Percentiles rank a stretch among this genome's conserved stretches.
These are phyloP conservation scores for Lacanobia wlatinum DNA, from an alignment of 2,888 invertebrate genomes.

Conservation along the genomic window DNA sequence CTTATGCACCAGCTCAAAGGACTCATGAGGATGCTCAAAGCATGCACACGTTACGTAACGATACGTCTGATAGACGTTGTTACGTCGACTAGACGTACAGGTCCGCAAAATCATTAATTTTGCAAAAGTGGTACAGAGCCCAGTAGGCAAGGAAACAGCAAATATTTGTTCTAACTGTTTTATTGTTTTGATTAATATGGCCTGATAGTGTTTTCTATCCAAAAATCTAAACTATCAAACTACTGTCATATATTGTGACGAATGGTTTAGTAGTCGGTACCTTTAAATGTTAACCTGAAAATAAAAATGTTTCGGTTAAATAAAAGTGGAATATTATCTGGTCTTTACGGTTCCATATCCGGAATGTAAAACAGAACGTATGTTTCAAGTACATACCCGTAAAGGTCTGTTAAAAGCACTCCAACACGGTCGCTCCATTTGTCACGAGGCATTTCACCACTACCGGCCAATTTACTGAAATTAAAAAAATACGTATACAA, in stretches of 20 bases:
- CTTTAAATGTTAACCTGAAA: not conserved
- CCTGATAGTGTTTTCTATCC: not conserved
- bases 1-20: slow-evolving; percentile 99
- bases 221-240: not conserved
- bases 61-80: not conserved
- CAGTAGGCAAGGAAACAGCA: not conserved
- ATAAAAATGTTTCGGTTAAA: not conserved
- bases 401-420: not conserved
- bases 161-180: not conserved
- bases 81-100: not conserved
- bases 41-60: slow-evolving; percentile 69
- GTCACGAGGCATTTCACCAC: not conserved
- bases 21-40: slow-evolving; percentile 98
- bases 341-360: not conserved
- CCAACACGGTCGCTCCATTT: not conserved
- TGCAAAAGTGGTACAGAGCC: not conserved
- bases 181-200: not conserved
- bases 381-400: not conserved
- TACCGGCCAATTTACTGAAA: not conserved
- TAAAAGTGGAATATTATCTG: not conserved
- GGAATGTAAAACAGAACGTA: not conserved
- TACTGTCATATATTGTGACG: too few species aligned
- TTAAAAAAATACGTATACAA: not conserved
- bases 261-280: too few species aligned
- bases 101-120: not conserved